phyloP scores from a whole-genome alignment of 2,888 invertebrate genomes.

The Glyphotaelius pellucidus region DNA sequence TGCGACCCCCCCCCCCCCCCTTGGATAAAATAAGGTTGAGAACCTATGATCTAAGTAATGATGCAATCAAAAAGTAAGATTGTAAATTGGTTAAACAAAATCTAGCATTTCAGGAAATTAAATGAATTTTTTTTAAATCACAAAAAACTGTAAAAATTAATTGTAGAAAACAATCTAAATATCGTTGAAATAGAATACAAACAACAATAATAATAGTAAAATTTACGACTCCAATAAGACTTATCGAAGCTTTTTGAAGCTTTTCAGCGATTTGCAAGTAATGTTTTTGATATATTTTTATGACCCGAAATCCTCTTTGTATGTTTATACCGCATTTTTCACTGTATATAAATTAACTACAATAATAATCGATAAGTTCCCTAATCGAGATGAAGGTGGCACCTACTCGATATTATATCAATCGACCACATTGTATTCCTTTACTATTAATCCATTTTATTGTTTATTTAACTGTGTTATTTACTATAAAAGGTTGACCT shows the following conservation, averaged over 20 bases:
- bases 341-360: conserved; percentile 4
- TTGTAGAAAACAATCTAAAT: neutral
- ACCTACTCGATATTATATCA: neutral
- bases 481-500: neutral
- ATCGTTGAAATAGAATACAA: conserved; percentile 6
- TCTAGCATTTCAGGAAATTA: neutral
- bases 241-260: conserved; percentile 23
- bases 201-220: neutral
- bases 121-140: neutral
- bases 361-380: neutral
- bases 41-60: neutral
- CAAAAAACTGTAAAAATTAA: neutral
- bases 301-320: conserved; percentile 11
- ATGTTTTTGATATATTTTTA: conserved; percentile 36
- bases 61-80: neutral
- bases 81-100: neutral
- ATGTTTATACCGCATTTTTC: conserved; percentile 47
- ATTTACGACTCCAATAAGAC: conserved; percentile 10
- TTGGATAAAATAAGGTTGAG: too few species aligned
- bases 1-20: too few species aligned
- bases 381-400: neutral
- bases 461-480: neutral
- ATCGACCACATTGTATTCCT: neutral
- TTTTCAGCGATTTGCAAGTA: conserved; percentile 30
- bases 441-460: conserved; percentile 4